Evolutionary conservation across 2,797 vertebrate genomes (phyloP).

Genomic region (Betta splendens): DNA sequence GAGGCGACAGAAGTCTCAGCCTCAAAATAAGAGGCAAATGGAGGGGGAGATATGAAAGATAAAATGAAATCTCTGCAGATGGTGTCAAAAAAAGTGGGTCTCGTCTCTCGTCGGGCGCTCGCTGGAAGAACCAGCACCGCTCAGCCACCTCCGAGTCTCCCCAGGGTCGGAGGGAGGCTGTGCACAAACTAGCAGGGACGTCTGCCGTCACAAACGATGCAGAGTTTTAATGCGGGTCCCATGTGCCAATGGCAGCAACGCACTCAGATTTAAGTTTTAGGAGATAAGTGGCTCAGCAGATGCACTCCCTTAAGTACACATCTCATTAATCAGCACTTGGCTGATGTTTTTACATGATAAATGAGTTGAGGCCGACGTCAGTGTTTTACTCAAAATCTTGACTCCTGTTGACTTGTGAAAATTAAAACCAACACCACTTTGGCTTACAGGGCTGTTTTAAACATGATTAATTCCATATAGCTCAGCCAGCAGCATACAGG

Average conservation of each 20-base stretch:
- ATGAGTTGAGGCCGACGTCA: not conserved
- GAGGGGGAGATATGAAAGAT: constrained; percentile 46
- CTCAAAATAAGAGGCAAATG: constrained; percentile 46
- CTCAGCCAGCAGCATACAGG: too few species aligned
- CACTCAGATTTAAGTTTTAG: constrained; percentile 20
- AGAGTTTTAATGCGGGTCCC: constrained; percentile 30
- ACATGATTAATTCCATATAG: not conserved
- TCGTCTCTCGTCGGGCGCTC: constrained; percentile 53
- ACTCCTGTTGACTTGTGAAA: not conserved
- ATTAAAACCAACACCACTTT: not conserved
- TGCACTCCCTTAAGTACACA: not conserved
- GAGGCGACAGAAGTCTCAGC: constrained; percentile 31
- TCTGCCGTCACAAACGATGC: constrained; percentile 28
- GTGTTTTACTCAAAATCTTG: not conserved
- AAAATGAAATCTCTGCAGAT: constrained; percentile 60
- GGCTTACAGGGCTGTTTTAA: not conserved
- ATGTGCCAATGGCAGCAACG: constrained; percentile 11
- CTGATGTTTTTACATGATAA: constrained; percentile 4
- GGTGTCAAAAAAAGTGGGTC: constrained; percentile 70
- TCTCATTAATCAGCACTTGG: constrained; percentile 2
- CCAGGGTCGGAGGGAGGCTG: constrained; percentile 46
- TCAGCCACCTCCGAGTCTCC: constrained; percentile 59
- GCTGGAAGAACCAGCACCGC: constrained; percentile 62
- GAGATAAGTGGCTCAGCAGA: constrained; percentile 28
- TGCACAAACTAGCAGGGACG: constrained; percentile 25